Evolutionary conservation across 1,140 invertebrate genomes (phyloP), one percentile per base, ranked within the genome.

Genomic region (Oedothorax gibbosus): DNA sequence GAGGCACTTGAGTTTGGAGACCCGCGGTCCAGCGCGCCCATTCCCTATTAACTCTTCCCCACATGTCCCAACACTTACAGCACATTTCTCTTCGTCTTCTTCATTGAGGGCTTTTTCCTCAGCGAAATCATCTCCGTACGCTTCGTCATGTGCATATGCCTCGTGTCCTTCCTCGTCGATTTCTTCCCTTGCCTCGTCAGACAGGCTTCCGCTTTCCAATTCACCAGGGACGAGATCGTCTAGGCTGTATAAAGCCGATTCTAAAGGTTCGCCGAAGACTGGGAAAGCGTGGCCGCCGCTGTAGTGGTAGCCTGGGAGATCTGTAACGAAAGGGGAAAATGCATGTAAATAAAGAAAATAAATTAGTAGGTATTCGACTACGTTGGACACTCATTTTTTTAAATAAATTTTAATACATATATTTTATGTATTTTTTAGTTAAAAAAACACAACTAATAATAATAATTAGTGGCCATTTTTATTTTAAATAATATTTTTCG

Each of bases 41-140:
- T n/a, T n/a, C n/a, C n/a, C n/a, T n/a, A n/a, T n/a, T n/a, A n/a
- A n/a, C n/a, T n/a, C n/a, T 60, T 60, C 9, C 57, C 12, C 57
- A 14, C 12, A 60, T 14, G 12, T 5, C 7, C 2, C 18, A 15
- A 50, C 35, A 56, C 72, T 76, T 18, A 84, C 81, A 7, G 60
- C 60, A 57, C 81, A 84, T 68, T 84, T 84, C 35, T 73, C 71
- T 56, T 76, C 71, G 6, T 76, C 81, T 53, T 66, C 71, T 0
- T 84, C 81, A 14, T 84, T 56, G 12, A 76, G 51, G 2, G 71
- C 57, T 49, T 84, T 84, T 57, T 84, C 81, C 18, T 84, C 81
- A 9, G 81, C 81, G n/a, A 56, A 62, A 14, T 84, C 81, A 49
- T 56, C 51, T 9, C 54, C 64, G 11, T 51, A 14, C 0, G 20